Conservation (phyloP, 2,888 invertebrate genomes). For the Omphaloscelis lunosa region DNA sequence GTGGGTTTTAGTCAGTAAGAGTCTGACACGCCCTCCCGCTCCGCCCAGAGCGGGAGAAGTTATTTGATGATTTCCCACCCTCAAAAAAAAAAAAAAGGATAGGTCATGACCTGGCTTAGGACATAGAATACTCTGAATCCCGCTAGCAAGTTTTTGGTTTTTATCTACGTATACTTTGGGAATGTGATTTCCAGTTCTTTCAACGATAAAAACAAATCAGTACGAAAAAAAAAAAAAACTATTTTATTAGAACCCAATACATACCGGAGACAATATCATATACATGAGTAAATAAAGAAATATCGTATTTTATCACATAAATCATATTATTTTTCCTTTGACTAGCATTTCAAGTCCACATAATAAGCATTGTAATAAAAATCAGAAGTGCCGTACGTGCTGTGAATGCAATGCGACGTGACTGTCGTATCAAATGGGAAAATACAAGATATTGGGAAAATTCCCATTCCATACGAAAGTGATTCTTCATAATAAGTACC, state of each 20-base stretch:
- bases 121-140: too few relatives aligned
- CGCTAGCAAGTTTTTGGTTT: too few relatives aligned
- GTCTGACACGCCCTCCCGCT: too few relatives aligned
- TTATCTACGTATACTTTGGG: too few relatives aligned
- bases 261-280: not conserved
- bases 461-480: constrained; percentile 50
- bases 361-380: constrained; percentile 57
- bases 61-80: too few relatives aligned
- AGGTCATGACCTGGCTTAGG: too few relatives aligned
- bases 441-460: constrained; percentile 50
- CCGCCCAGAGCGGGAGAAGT: too few relatives aligned
- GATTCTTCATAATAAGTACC: constrained; percentile 50
- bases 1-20: too few relatives aligned
- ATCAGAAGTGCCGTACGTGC: constrained; percentile 53
- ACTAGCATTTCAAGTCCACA: constrained; percentile 34
- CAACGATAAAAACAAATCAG: not conserved
- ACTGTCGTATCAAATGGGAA: constrained; percentile 50
- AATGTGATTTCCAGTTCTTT: not conserved
- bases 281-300: not conserved
- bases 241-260: not conserved
- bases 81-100: too few relatives aligned
- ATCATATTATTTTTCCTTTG: constrained; percentile 45
- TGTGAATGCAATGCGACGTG: constrained; percentile 59
- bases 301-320: constrained; percentile 7
- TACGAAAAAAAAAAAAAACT: not conserved